Evolutionary conservation across 2,888 invertebrate species (phyloP).

Genomic region (Anaspis maculata): DNA sequence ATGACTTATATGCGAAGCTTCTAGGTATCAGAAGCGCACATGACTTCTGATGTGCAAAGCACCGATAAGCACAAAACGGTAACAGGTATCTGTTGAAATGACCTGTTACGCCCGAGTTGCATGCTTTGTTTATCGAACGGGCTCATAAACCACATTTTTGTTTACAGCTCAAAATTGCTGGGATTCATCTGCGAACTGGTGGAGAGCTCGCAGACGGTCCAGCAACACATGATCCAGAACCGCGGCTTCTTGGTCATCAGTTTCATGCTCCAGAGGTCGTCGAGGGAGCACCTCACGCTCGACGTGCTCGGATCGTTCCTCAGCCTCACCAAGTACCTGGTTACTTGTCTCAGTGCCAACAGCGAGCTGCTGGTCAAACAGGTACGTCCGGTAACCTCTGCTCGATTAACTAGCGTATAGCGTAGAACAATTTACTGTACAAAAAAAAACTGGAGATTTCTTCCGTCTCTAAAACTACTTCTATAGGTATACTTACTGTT

Average conservation of each 20-base stretch:
- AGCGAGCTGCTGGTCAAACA: conserved; percentile 86
- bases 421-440: no score
- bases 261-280: conserved; percentile 89
- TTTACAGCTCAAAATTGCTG: conserved; percentile 81
- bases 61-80: no score
- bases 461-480: no score
- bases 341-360: conserved; percentile 87
- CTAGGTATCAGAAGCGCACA: no score
- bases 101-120: no score
- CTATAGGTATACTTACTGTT: no score
- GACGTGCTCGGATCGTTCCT: conserved; percentile 90
- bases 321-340: conserved; percentile 84
- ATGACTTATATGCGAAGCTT: no score
- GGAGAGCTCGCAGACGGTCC: conserved; percentile 93
- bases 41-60: no score
- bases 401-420: no score
- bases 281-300: conserved; percentile 85
- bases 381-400: conserved; percentile 61
- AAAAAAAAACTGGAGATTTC: no score
- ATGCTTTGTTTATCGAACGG: background rate
- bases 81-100: no score
- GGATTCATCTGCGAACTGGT: conserved; percentile 96
- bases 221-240: conserved; percentile 99
- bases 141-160: conserved; percentile 10
- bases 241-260: conserved; percentile 97